Evolutionary conservation across 2,888 invertebrate species (phyloP), one percentile per base, ranked within the genome.

Genomic region (Strigamia crassipes): DNA sequence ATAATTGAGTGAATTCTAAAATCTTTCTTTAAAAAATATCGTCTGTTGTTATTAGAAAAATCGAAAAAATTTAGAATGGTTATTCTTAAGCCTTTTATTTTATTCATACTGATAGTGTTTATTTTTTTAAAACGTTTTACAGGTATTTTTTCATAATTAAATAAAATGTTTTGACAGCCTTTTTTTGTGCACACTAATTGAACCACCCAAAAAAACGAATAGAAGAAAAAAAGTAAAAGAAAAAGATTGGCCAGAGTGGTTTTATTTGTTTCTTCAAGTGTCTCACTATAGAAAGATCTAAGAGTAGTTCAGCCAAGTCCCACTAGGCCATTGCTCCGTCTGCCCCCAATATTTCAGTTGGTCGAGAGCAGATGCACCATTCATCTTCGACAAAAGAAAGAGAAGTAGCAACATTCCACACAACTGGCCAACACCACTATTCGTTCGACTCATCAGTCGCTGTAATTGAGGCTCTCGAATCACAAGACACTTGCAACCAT

Each of bases 211-310:
- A 18, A 34, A 78, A 41, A 8, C 42, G n/a, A 41, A 6, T 41
- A 23, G 8, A 23, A 27, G 13, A 18, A 27, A 78, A 78, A 8
- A 78, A 27, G 78, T 31, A 38, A 8, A 38, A 78, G 9, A 38
- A 42, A 79, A 41, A 41, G 13, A 34, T 79, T 79, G 42, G 42
- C 38, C 42, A 79, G 38, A 79, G 79, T 79, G 79, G 79, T 42
- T 79, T 79, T 79, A 79, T 79, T 79, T 79, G 79, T 79, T 79
- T 79, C 78, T 77, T 77, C 56, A 56, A 56, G 56, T 56, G 56
- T 56, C 56, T 56, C 18, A 56, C 18, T 18, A 56, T 56, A 18
- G 56, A 56, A 56, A 56, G 56, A 56, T 56, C 56, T 56, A 56
- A 56, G 56, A 56, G 56, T 56, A 56, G 56, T 56, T 56, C 56